These are phyloP conservation scores for Turdus rufiventris DNA, from an alignment of 2,113 vertebrate species.

Conservation along the genomic window DNA sequence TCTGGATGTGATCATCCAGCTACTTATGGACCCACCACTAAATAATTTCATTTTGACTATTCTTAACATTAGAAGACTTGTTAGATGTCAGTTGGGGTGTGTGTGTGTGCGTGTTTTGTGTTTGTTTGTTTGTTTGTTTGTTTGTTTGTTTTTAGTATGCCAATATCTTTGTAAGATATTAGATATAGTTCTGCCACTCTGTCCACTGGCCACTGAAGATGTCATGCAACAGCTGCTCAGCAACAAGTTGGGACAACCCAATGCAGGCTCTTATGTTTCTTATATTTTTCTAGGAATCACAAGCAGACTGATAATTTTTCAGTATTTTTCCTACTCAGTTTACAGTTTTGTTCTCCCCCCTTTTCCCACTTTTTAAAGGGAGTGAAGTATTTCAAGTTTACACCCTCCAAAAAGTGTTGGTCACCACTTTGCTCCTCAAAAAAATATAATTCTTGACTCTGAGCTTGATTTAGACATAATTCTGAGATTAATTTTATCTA, in stretches of 20 bases:
- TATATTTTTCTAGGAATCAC: not conserved
- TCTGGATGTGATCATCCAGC: not conserved
- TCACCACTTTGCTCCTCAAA: not conserved
- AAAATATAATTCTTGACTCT: not conserved
- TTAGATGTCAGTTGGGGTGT: not conserved
- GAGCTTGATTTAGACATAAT: not conserved
- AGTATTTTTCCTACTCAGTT: not conserved
- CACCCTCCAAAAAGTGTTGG: not conserved
- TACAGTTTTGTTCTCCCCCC: not conserved
- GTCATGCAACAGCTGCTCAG: not conserved
- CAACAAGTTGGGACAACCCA: not conserved
- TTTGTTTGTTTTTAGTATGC: not conserved
- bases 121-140: not conserved
- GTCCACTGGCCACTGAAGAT: not conserved
- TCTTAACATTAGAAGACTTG: not conserved
- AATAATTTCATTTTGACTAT: not conserved
- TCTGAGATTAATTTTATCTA: not conserved
- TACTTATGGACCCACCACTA: not conserved
- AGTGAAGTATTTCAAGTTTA: not conserved
- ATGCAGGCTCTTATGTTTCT: not conserved
- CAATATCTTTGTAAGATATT: not conserved
- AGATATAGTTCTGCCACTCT: not conserved
- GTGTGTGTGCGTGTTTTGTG: too few relatives aligned
- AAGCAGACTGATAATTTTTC: not conserved
- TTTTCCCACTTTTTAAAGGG: not conserved